Evolutionary conservation across 2,888 invertebrate genomes (phyloP).

Genomic region (Magallana nippona): DNA sequence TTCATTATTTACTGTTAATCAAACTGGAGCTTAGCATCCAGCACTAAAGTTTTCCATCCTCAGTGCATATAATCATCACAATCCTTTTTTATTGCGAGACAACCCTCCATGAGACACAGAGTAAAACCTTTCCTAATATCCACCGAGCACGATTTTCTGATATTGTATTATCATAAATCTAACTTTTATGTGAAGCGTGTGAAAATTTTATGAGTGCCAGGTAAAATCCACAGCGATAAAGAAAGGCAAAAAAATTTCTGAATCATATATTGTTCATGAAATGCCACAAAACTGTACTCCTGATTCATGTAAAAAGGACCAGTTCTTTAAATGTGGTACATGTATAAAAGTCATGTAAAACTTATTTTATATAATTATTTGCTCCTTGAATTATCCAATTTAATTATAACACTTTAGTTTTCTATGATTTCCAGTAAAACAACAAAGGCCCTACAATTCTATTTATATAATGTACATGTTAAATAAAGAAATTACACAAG

Average conservation of each 20-base stretch:
- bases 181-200: background rate
- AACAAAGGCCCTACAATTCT: no score
- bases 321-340: no score
- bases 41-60: background rate
- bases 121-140: background rate
- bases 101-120: background rate
- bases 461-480: no score
- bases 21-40: background rate
- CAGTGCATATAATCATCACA: background rate
- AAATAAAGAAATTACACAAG: no score
- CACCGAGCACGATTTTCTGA: background rate
- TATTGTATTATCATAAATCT: constrained; percentile 2
- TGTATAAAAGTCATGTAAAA: no score
- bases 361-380: no score
- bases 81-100: constrained; percentile 7
- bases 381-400: no score
- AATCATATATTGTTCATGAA: no score
- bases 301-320: no score
- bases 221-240: background rate
- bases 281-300: no score
- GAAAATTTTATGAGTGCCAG: background rate
- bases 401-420: no score
- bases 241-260: background rate
- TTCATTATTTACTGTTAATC: constrained; percentile 11
- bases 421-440: no score